A percentile compares a stretch with the other conserved stretches of the same genome.
These are phyloP conservation scores for Chesias legatella DNA, from an alignment of 2,888 invertebrate species.

Conservation along the genomic window DNA sequence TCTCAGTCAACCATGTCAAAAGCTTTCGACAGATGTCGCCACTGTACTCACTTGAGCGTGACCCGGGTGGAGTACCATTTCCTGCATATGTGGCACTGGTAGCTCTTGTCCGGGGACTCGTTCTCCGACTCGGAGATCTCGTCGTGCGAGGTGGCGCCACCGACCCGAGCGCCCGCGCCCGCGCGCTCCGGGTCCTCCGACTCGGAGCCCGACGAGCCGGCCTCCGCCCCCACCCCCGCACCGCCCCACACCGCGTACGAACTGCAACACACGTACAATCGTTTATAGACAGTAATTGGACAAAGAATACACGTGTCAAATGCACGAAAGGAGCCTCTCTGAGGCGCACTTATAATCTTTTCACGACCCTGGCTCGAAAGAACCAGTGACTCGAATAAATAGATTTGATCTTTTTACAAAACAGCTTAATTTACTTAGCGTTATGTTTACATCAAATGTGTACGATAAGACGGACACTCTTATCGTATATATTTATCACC, in stretches of 20 bases:
- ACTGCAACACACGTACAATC: conserved; percentile 4
- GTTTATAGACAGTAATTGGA: not conserved
- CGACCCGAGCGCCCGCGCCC: conserved; percentile 26
- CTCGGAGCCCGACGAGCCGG: conserved; percentile 46
- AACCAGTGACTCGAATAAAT: no score
- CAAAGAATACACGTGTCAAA: no score
- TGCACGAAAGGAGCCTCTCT: no score
- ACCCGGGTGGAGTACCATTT: conserved; percentile 76
- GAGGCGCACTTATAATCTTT: no score
- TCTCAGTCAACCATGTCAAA: no score
- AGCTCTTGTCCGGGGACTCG: conserved; percentile 73
- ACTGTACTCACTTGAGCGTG: conserved; percentile 71
- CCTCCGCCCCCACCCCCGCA: conserved; percentile 11
- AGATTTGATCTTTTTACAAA: no score
- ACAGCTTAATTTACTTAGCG: no score
- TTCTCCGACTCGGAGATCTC: conserved; percentile 70
- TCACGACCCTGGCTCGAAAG: no score
- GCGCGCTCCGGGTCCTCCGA: conserved; percentile 52
- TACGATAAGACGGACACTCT: no score
- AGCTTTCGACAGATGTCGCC: no score
- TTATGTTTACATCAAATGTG: no score
- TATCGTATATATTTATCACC: no score
- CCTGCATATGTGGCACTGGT: conserved; percentile 69
- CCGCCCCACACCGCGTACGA: conserved; percentile 20
- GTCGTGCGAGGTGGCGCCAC: conserved; percentile 40